Evolutionary conservation across 2,888 invertebrate genomes (phyloP).

Genomic region (Phalera bucephala): DNA sequence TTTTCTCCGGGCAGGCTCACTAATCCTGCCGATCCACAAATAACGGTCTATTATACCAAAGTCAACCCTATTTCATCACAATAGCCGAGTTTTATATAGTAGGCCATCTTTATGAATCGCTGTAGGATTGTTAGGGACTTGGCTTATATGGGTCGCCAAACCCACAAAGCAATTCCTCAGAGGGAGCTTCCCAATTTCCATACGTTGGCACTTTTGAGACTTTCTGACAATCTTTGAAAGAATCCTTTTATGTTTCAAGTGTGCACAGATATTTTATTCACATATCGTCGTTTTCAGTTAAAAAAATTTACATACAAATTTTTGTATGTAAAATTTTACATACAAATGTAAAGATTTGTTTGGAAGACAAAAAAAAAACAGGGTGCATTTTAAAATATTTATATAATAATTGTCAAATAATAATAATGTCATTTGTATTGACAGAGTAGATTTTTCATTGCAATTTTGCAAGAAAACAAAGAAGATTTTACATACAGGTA

Average conservation of each 20-base stretch:
- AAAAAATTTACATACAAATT: too few relatives aligned
- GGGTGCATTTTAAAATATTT: too few relatives aligned
- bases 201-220: conserved; percentile 20
- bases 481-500: too few relatives aligned
- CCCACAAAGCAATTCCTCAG: conserved; percentile 30
- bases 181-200: conserved; percentile 27
- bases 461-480: too few relatives aligned
- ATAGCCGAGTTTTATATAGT: conserved; percentile 45
- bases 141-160: conserved; percentile 36
- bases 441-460: too few relatives aligned
- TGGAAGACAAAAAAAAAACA: too few relatives aligned
- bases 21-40: background rate
- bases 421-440: too few relatives aligned
- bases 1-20: too few relatives aligned
- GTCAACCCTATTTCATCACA: conserved; percentile 31
- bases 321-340: too few relatives aligned
- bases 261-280: background rate
- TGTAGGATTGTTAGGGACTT: conserved; percentile 31
- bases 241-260: conserved; percentile 21
- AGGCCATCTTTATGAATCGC: conserved; percentile 45
- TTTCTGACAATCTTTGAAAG: conserved; percentile 24
- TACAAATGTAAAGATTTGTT: too few relatives aligned
- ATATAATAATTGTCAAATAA: too few relatives aligned
- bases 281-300: too few relatives aligned
- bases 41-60: background rate